phyloP scores from a whole-genome alignment of 2,888 invertebrate genomes.

The Apantesis nais region DNA sequence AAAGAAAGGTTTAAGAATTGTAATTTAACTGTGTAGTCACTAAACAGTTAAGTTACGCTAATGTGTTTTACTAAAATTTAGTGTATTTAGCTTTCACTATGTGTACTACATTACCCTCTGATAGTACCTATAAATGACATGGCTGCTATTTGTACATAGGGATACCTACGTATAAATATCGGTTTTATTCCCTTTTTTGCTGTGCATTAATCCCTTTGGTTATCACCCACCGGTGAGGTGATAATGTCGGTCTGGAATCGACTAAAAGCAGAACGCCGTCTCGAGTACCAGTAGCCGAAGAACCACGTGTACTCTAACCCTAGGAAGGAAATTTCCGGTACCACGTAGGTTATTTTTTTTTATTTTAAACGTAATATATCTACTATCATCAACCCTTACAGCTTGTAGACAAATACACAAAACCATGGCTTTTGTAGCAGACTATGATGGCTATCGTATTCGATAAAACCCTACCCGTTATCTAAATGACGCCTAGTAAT shows the following conservation, averaged over 20 bases:
- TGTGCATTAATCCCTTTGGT: too few species aligned
- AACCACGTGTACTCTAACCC: too few species aligned
- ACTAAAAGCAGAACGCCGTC: too few species aligned
- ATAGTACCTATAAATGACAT: background rate
- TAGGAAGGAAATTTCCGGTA: too few species aligned
- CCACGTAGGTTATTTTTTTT: background rate
- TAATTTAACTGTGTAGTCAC: too few species aligned
- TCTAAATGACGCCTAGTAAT: background rate
- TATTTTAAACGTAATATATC: background rate
- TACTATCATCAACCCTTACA: background rate
- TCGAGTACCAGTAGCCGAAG: too few species aligned
- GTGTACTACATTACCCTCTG: background rate
- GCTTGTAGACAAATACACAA: background rate
- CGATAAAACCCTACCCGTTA: conserved; percentile 1
- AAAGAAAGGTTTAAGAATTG: background rate
- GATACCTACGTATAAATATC: too few species aligned
- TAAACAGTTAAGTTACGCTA: too few species aligned
- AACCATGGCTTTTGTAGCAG: background rate
- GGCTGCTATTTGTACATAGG: background rate
- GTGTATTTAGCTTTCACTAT: background rate
- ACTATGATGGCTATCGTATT: background rate
- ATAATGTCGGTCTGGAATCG: too few species aligned
- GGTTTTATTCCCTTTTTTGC: too few species aligned
- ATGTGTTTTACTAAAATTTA: too few species aligned
- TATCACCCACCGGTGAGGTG: too few species aligned